Evolutionary conservation across 53 echinoderm and acorn worm genomes (phyloP).

Genomic region (Paracentrotus lividus): DNA sequence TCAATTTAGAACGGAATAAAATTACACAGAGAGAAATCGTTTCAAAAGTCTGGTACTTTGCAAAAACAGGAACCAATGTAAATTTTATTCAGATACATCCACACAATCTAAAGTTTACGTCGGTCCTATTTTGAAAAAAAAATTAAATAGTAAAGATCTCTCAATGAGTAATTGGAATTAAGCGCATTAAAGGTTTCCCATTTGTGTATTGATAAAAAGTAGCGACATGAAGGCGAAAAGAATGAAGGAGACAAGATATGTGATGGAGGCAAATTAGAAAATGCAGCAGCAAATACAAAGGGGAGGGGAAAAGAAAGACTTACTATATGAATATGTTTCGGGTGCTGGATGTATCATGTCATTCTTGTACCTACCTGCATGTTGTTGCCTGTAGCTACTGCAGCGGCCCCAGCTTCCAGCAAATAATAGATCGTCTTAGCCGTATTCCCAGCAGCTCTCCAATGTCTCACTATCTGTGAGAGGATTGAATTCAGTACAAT

Average conservation of each 20-base stretch:
- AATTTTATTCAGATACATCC: no score
- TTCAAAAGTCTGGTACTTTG: no score
- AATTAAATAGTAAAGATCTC: no score
- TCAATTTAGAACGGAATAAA: background rate
- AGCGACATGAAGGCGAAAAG: no score
- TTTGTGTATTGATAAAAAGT: no score
- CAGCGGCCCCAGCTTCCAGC: constrained; percentile 95
- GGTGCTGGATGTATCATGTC: background rate
- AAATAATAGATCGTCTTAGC: constrained; percentile 88
- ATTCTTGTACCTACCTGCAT: constrained; percentile 78
- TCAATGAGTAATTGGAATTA: no score
- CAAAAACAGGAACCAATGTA: no score
- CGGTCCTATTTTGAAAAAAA: no score
- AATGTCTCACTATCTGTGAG: constrained; percentile 95
- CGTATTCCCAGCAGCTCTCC: constrained; percentile 92
- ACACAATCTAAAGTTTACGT: no score
- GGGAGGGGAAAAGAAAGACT: background rate
- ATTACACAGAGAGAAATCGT: background rate
- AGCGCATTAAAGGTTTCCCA: no score
- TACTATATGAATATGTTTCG: background rate
- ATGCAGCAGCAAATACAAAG: background rate
- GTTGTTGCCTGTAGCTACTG: constrained; percentile 95
- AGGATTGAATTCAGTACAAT: constrained; percentile 88
- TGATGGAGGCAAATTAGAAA: no score
- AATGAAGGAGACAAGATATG: no score